These are phyloP conservation scores for Molossus alvarezi DNA, from an alignment of 2,797 vertebrate species.

Conservation along the genomic window DNA sequence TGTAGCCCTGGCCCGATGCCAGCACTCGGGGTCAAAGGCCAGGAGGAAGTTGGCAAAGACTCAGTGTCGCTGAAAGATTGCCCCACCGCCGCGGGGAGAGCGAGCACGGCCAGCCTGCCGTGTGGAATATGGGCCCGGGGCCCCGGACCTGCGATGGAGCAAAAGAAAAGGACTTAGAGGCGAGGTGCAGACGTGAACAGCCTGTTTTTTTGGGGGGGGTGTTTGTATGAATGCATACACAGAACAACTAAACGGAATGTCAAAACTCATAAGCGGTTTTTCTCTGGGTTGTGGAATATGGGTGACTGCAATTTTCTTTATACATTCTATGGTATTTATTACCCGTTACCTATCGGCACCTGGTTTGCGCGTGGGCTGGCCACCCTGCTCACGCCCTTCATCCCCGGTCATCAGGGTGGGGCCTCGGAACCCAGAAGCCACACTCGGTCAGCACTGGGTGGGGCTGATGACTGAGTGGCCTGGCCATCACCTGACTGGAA, in stretches of 20 bases:
- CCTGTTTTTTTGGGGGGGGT: not conserved
- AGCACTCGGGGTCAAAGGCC: not conserved
- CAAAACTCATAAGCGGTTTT: not conserved
- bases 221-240: accelerated
- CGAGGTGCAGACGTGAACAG: not conserved
- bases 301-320: not conserved
- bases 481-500: accelerated
- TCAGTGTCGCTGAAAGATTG: not conserved
- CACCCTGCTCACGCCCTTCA: accelerated
- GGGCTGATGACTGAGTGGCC: not conserved
- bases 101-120: accelerated
- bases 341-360: accelerated
- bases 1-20: not conserved
- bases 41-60: not conserved
- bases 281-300: not conserved
- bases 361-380: accelerated
- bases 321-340: not conserved
- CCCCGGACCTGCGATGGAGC: not conserved
- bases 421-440: not conserved
- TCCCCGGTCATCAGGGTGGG: not conserved
- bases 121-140: not conserved
- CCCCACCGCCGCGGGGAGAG: not conserved
- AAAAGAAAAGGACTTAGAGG: not conserved
- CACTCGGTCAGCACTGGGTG: accelerated
- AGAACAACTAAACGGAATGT: not conserved